Percentiles rank a stretch among this genome's conserved stretches.
These are phyloP conservation scores for Syngnathus floridae DNA, from an alignment of 2,113 vertebrate species.

Conservation along the genomic window DNA sequence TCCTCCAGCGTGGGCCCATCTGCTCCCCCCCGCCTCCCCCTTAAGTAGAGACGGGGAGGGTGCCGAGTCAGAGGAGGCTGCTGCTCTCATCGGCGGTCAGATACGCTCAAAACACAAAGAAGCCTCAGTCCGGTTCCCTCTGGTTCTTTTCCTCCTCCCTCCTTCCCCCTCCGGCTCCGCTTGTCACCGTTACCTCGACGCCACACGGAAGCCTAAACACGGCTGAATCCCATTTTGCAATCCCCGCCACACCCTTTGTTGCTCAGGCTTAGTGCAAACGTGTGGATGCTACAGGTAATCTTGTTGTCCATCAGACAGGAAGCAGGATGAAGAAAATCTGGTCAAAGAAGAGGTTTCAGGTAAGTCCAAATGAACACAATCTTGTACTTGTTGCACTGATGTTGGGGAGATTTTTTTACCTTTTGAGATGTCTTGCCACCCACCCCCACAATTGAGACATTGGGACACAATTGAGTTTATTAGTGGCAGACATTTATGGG, in stretches of 20 bases:
- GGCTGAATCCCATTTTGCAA: slow-evolving; percentile 23
- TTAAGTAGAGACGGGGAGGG: slow-evolving; percentile 11
- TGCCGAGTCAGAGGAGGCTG: slow-evolving; percentile 41
- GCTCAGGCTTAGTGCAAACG: slow-evolving; percentile 4
- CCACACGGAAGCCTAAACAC: slow-evolving; percentile 10
- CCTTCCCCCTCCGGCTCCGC: slow-evolving; percentile 18
- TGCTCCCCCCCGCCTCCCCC: slow-evolving; percentile 34
- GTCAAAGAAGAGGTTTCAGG: slow-evolving; percentile 97
- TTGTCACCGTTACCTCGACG: slow-evolving; percentile 31
- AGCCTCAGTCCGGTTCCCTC: slow-evolving; percentile 47
- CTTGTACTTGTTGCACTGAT: not conserved
- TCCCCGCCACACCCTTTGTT: slow-evolving; percentile 48
- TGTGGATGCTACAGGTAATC: slow-evolving; percentile 58
- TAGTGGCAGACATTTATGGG: not conserved
- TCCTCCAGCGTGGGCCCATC: slow-evolving; percentile 16
- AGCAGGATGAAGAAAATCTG: slow-evolving; percentile 94
- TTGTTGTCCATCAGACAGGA: slow-evolving; percentile 18
- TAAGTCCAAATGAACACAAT: slow-evolving; percentile 58
- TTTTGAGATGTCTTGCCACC: slow-evolving; percentile 20
- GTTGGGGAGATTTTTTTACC: not conserved
- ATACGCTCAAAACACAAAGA: slow-evolving; percentile 57
- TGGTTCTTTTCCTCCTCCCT: not conserved
- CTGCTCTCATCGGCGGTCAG: slow-evolving; percentile 46
- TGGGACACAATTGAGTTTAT: slow-evolving; percentile 5
- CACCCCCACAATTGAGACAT: slow-evolving; percentile 24